A percentile compares a stretch with the other conserved stretches of the same genome.
Conservation (phyloP, 1,140 invertebrate genomes). For the Physella acuta region DNA sequence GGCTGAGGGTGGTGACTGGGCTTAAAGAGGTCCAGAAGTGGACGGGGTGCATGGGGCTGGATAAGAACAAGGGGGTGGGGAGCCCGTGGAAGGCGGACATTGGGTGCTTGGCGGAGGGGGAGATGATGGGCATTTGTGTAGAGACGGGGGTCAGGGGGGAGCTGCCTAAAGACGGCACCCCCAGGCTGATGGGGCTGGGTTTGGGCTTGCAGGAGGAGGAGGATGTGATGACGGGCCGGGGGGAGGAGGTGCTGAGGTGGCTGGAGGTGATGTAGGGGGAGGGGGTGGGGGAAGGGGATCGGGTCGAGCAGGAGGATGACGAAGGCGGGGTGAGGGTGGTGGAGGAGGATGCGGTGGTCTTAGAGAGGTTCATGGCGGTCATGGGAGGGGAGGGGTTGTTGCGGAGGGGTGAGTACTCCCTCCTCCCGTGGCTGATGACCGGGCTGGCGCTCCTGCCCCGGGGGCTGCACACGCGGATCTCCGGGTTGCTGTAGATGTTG, state of each 20-base stretch:
- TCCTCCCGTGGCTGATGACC: slow-evolving; percentile 14
- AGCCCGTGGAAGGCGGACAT: slow-evolving; percentile 28
- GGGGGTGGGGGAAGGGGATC: slow-evolving; percentile 13
- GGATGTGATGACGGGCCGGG: slow-evolving; percentile 13
- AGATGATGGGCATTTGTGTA: slow-evolving; percentile 27
- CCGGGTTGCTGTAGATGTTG: slow-evolving; percentile 16
- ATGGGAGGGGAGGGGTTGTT: slow-evolving; percentile 20
- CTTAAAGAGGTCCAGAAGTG: slow-evolving; percentile 55
- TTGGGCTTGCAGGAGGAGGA: slow-evolving; percentile 36
- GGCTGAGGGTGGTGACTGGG: slow-evolving; percentile 49
- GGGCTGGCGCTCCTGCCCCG: slow-evolving; percentile 20
- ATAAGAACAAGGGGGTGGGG: slow-evolving; percentile 41
- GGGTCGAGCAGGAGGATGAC: not conserved
- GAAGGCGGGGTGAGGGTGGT: not conserved
- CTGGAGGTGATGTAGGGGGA: slow-evolving; percentile 13
- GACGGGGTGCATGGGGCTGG: slow-evolving; percentile 48
- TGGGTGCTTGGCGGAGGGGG: slow-evolving; percentile 33
- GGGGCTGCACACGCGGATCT: slow-evolving; percentile 16
- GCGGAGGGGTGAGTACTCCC: slow-evolving; percentile 11
- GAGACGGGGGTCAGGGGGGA: slow-evolving; percentile 26
- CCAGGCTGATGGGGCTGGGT: slow-evolving; percentile 36
- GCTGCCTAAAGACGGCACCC: slow-evolving; percentile 21
- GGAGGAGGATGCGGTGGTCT: slow-evolving; percentile 5
- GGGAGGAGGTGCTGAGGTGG: slow-evolving; percentile 15
- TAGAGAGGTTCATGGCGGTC: slow-evolving; percentile 23